Conservation (phyloP, 2,888 invertebrate species). For the Neoscelio sp. region DNA sequence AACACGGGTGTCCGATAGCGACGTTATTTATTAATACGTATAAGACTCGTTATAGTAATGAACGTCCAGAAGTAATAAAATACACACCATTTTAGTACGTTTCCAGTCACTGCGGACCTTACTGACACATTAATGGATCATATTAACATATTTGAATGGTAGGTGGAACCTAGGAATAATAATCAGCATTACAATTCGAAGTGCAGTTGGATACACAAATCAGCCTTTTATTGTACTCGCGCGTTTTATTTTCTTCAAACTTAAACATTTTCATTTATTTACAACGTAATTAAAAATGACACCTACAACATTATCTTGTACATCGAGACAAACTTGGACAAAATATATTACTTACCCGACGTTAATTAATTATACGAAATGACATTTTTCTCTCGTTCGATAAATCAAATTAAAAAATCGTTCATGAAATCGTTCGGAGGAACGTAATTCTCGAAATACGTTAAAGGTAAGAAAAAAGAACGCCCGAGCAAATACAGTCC, state of each 20-base stretch:
- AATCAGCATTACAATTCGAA: constrained; percentile 46
- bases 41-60: constrained; percentile 9
- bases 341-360: too few relatives aligned
- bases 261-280: background rate
- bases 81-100: constrained; percentile 23
- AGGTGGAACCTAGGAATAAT: constrained; percentile 58
- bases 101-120: constrained; percentile 38
- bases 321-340: too few relatives aligned
- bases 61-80: background rate
- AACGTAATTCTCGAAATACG: too few relatives aligned
- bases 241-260: constrained; percentile 42
- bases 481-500: constrained; percentile 28
- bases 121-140: constrained; percentile 45
- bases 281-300: too few relatives aligned
- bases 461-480: constrained; percentile 8
- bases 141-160: constrained; percentile 60
- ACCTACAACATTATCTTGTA: too few relatives aligned
- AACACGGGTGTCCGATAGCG: too few relatives aligned
- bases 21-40: background rate
- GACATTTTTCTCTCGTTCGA: too few relatives aligned
- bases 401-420: too few relatives aligned
- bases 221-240: constrained; percentile 37
- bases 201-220: constrained; percentile 45
- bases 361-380: too few relatives aligned
- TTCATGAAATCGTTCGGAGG: too few relatives aligned